Base-by-base conservation (phyloP, 92 coral and sea anemone genomes). In the Phenganax subtilis region DNA sequence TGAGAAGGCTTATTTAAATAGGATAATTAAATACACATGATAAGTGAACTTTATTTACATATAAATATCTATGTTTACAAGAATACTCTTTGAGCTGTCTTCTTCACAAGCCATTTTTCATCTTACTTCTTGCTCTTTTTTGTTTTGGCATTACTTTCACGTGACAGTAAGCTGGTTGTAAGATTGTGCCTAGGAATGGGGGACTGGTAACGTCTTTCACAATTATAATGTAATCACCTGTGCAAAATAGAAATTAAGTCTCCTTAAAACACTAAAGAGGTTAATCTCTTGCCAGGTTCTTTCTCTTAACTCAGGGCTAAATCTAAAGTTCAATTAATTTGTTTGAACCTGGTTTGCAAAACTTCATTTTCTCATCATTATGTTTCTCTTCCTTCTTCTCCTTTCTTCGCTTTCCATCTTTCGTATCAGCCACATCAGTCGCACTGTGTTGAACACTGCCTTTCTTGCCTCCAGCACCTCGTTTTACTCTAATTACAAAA, bases 141-240 rank as follows among this genome's bases (percentile, higher is more conserved):
- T 53, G 44, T 84, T 94, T 94, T n/a, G 82, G 92, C 3, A 57
- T 86, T 65, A 94, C 86, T 75, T 88, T 90, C 14, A 94, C 91
- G 53, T 94, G 98, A 17, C 90, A 77, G 71, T 86, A 92, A 15
- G 98, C 96, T 0, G 98, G 98, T 44, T 85, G 89, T 8, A 94
- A 77, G 12, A 83, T 81, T 44, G 92, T 55, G 75, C 83, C 91
- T 6, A 94, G 90, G 71, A 94, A 94, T 12, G 93, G 91, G 15
- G 98, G 98, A 7, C 88, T 86, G 53, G 98, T 94, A 15, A 90
- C 90, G 68, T 94, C 98, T 70, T 92, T 87, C 11, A 94, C 88
- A 52, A 90, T 87, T 47, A 94, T 75, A 51, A 92, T 97, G 68
- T 94, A 94, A 77, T 94, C 98, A 29, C 98, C 98, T 94, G 69